A percentile compares a stretch with the other conserved stretches of the same genome.
These are phyloP conservation scores for Leucoma salicis DNA, from an alignment of 2,888 invertebrate genomes.

Conservation along the genomic window DNA sequence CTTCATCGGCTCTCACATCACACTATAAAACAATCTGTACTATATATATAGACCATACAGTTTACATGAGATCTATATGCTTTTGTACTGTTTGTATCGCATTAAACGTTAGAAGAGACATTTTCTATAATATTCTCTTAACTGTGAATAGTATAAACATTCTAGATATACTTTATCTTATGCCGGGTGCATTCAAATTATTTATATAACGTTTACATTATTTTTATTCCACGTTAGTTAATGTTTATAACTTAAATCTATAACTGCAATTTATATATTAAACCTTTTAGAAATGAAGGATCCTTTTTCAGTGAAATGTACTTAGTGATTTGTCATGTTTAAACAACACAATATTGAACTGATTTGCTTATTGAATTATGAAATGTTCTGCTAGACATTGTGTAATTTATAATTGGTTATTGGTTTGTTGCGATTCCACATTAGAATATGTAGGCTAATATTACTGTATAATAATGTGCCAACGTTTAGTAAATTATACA, in stretches of 20 bases:
- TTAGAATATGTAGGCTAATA: conserved; percentile 50
- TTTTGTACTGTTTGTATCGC: conserved; percentile 60
- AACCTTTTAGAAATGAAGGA: conserved; percentile 39
- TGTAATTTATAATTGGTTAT: conserved; percentile 32
- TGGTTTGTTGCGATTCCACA: conserved; percentile 34
- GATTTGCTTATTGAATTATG: conserved; percentile 32
- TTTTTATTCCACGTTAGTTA: conserved; percentile 61
- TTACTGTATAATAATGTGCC: conserved; percentile 56
- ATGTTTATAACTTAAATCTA: conserved; percentile 39
- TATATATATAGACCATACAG: conserved; percentile 8
- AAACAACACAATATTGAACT: conserved; percentile 39
- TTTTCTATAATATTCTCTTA: conserved; percentile 57
- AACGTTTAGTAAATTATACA: conserved; percentile 57
- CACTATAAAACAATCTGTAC: conserved; percentile 31
- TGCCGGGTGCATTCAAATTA: conserved; percentile 69
- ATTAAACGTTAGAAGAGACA: conserved; percentile 52
- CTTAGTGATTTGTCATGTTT: conserved; percentile 40
- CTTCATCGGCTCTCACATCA: conserved; percentile 35
- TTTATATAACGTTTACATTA: conserved; percentile 59
- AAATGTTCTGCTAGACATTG: conserved; percentile 26
- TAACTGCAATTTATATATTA: conserved; percentile 41
- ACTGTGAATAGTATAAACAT: conserved; percentile 63
- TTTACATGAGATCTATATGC: conserved; percentile 41
- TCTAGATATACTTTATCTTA: conserved; percentile 51
- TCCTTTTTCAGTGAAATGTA: conserved; percentile 63